A percentile compares a stretch with the other conserved stretches of the same genome.
phyloP scores from a whole-genome alignment of 1,140 invertebrate genomes.

The Macrotrachela quadricornifera region DNA sequence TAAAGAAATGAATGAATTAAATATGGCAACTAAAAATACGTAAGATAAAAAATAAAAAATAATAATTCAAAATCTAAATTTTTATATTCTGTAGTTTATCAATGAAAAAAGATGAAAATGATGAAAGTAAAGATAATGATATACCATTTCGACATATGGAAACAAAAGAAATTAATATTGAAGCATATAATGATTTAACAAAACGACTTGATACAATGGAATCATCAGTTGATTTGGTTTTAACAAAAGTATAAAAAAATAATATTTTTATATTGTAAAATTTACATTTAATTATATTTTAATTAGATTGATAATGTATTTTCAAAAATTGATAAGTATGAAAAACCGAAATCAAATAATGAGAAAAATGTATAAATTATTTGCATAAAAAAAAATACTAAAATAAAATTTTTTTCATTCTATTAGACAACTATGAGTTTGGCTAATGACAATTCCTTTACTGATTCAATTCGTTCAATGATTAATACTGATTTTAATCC shows the following conservation, averaged over 20 bases:
- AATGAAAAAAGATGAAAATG: not conserved
- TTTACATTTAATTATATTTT: not conserved
- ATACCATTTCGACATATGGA: not conserved
- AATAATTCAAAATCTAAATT: not conserved
- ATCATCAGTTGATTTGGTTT: conserved; percentile 18
- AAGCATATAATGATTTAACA: conserved; percentile 19
- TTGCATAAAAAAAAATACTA: no score
- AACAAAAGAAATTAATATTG: conserved; percentile 6
- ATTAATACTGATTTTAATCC: no score
- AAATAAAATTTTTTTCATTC: no score
- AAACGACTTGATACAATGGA: conserved; percentile 32
- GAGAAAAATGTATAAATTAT: no score
- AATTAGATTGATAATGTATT: conserved; percentile 37
- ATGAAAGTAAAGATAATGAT: not conserved
- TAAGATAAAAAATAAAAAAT: not conserved
- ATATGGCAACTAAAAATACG: conserved; percentile 17
- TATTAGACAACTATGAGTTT: no score
- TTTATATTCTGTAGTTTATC: not conserved
- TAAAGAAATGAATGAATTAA: conserved; percentile 12
- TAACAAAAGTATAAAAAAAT: conserved; percentile 18
- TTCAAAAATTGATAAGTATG: conserved; percentile 37
- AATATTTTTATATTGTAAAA: not conserved
- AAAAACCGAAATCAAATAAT: conserved; percentile 32
- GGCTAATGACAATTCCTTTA: no score
- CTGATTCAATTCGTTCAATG: no score